Base-by-base conservation (phyloP, 2,888 invertebrate genomes). In the Rotaria magnacalcarata region DNA sequence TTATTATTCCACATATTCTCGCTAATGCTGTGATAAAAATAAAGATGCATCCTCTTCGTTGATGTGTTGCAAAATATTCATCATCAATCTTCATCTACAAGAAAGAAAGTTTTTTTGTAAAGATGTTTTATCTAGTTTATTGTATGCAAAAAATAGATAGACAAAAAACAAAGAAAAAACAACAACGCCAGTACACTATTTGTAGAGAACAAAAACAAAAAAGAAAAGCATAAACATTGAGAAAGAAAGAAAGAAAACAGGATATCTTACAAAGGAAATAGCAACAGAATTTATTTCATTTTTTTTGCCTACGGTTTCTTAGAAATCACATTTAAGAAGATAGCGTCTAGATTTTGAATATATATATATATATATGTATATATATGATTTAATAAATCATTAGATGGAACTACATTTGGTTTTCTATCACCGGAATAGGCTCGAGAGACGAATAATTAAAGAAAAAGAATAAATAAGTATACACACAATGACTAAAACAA, bases 111-210 rank as follows among this genome's bases (percentile, higher is more conserved):
- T 67, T 27, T 27, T 60, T 34, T n/a, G 27, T 67, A 34, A 67
- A 67, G 67, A 67, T 34, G 67, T 67, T 67, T 27, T 67, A 67
- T 67, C 67, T 67, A 67, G 67, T 67, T 67, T 67, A 67, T 67
- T 67, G 67, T 67, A 67, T 67, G 67, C 67, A 67, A 67, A 67
- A 67, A 67, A 67, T 67, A 67, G 27, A 67, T 67, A 67, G 67
- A 67, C 27, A 67, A 27, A 67, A 7, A 67, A 67, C 21, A 56
- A 56, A 56, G 24, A 56, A 10, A 56, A 56, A 67, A 67, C 67
- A 67, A 67, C 67, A 67, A 67, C 34, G 67, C 67, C 34, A 34
- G 19, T 67, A 67, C 67, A 67, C 67, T 34, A 67, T 67, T 67
- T 67, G 67, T 34, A 67, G 34, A 27, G 67, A 67, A 67, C n/a